Evolutionary conservation across 1,140 invertebrate genomes (phyloP), one percentile per base, ranked within the genome.

Genomic region (Tetragonula clypearis): DNA sequence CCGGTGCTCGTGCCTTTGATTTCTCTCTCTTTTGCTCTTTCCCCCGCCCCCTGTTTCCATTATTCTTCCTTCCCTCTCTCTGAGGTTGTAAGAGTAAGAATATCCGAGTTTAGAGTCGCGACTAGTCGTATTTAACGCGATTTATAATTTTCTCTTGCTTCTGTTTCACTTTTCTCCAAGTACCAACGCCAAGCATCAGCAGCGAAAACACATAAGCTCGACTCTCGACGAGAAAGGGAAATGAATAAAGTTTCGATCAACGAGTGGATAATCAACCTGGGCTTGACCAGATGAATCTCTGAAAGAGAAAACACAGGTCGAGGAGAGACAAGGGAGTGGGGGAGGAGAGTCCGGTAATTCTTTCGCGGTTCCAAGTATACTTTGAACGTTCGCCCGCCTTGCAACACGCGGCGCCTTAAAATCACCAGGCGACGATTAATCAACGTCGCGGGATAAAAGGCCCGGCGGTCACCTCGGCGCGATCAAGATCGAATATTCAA

Each of bases 341-440:
- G 30, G 30, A 11, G 41, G 6, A 41, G 11, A 30, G 9, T n/a
- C 19, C 17, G 12, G 0, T 62, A 9, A 35, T 68, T 68, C 21
- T 66, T 66, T n/a, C 41, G 58, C n/a, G 12, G 23, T 2, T 14
- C 12, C 5, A 60, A 69, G 30, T 60, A 8, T 71, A 6, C 30
- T 23, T 17, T 21, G 9, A 0, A 26, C 17, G 15, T 49, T 41
- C 56, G 30, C 53, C n/a, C 19, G 11, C 53, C 11, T 62, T 69
- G n/a, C 30, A 49, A 49, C 8, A 49, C 41, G 41, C 41, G 58
- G 14, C n/a, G 30, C 15, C 17, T 49, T 72, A 72, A 49, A 49
- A 80, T 80, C 30, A 53, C 6, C 12, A 12, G 2, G 30, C 8
- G 41, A 26, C 17, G 17, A 80, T 80, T 60, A 72, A 80, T 80